Conservation (phyloP, 2,888 invertebrate species). For the Mythimna vitellina region DNA sequence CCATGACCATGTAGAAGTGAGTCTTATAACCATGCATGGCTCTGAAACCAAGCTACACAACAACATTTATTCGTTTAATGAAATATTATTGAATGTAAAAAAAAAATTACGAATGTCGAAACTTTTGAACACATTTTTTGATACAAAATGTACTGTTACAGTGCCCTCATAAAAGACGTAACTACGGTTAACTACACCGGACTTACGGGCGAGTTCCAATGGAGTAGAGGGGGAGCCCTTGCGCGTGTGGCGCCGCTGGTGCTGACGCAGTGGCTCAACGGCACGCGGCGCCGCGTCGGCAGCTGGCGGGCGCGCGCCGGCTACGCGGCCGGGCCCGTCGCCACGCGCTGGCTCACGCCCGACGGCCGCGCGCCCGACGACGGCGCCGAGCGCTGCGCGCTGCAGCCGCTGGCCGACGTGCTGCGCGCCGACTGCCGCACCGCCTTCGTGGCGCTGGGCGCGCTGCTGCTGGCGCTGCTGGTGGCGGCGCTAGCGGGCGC, state of each 20-base stretch:
- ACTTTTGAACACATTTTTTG: no score
- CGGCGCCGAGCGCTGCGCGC: slow-evolving; percentile 92
- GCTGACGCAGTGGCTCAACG: slow-evolving; percentile 91
- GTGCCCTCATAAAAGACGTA: slow-evolving; percentile 72
- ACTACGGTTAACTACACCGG: slow-evolving; percentile 71
- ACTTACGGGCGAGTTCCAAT: slow-evolving; percentile 79
- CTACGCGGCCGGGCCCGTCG: slow-evolving; percentile 91
- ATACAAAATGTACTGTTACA: slow-evolving; percentile 47
- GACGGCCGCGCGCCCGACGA: slow-evolving; percentile 92
- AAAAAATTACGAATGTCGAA: no score
- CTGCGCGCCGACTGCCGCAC: slow-evolving; percentile 94
- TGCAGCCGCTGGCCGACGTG: slow-evolving; percentile 92
- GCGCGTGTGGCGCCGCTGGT: slow-evolving; percentile 52
- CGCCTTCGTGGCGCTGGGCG: slow-evolving; percentile 90
- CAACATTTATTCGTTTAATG: no score
- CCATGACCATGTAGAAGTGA: no score
- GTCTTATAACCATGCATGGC: no score
- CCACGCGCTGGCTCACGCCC: slow-evolving; percentile 92
- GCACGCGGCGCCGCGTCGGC: slow-evolving; percentile 91
- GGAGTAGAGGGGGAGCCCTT: slow-evolving; percentile 63
- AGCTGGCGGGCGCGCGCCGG: slow-evolving; percentile 91
- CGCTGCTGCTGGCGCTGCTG: slow-evolving; percentile 70
- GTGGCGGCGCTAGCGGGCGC: slow-evolving; percentile 72
- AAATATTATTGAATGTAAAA: no score
- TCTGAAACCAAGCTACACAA: no score